These are phyloP conservation scores for Macroteleia sp. DNA, from an alignment of 2,888 invertebrate species.

Conservation along the genomic window DNA sequence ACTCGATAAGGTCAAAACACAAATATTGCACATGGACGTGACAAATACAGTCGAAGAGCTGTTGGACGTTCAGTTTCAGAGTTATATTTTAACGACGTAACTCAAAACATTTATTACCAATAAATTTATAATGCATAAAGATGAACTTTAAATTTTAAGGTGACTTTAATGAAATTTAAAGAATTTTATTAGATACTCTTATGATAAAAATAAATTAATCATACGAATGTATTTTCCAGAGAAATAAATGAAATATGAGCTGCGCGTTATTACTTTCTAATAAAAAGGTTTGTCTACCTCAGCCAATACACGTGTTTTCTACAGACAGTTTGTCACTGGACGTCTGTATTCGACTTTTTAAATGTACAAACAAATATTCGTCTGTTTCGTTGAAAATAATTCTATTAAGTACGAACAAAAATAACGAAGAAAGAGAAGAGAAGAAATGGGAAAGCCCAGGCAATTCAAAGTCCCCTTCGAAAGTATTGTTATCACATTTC, in stretches of 20 bases:
- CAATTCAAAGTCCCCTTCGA: conserved; percentile 61
- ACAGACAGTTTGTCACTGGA: conserved; percentile 26
- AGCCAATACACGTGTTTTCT: conserved; percentile 33
- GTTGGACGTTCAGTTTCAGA: neutral
- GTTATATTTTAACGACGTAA: neutral
- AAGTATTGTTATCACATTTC: conserved; percentile 63
- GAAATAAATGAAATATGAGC: conserved; percentile 19
- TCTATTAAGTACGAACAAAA: conserved; percentile 50
- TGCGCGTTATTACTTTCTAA: conserved; percentile 26
- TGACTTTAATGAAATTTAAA: too few species aligned
- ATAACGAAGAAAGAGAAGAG: conserved; percentile 42
- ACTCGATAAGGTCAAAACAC: conserved; percentile 54
- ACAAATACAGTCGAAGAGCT: conserved; percentile 13
- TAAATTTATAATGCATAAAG: too few species aligned
- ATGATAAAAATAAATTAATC: neutral
- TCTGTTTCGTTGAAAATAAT: conserved; percentile 44
- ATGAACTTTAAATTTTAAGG: too few species aligned
- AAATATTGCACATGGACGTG: conserved; percentile 24
- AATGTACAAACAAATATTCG: conserved; percentile 53
- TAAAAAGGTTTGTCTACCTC: conserved; percentile 19
- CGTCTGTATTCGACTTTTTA: conserved; percentile 48
- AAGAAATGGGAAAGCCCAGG: conserved; percentile 38
- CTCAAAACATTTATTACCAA: neutral
- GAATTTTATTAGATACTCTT: too few species aligned
- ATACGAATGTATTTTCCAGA: neutral